Conservation (phyloP, 1,140 invertebrate species). For the Linepithema humile region DNA sequence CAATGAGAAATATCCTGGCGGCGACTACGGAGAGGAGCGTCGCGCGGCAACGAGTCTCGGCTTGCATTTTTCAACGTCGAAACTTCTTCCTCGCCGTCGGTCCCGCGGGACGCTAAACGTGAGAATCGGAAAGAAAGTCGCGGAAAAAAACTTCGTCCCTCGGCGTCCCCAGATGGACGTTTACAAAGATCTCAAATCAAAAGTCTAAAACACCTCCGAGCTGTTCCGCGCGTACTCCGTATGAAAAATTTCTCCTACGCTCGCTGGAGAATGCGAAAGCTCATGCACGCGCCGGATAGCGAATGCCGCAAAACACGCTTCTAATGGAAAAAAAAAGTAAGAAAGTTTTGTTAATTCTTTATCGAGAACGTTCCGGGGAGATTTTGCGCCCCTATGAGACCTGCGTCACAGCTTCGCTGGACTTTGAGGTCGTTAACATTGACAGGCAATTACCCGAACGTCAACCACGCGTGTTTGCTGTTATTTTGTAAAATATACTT, state of each 20-base stretch:
- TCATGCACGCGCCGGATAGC: background rate
- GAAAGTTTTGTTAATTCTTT: constrained; percentile 46
- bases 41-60: constrained; percentile 36
- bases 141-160: constrained; percentile 49
- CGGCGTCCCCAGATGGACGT: constrained; percentile 47
- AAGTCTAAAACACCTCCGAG: constrained; percentile 42
- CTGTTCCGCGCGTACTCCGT: constrained; percentile 5
- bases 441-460: constrained; percentile 46
- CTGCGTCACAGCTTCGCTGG: background rate
- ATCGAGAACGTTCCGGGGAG: background rate
- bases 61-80: constrained; percentile 70
- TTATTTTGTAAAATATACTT: constrained; percentile 12
- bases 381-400: constrained; percentile 36
- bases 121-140: constrained; percentile 63
- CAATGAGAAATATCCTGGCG: constrained; percentile 56
- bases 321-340: background rate
- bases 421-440: constrained; percentile 51
- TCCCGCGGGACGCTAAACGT: constrained; percentile 43
- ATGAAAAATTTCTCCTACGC: constrained; percentile 31
- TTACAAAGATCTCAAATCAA: constrained; percentile 59
- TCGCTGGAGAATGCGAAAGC: background rate
- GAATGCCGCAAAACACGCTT: background rate
- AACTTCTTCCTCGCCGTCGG: constrained; percentile 50
- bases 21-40: background rate
- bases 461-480: background rate